These are phyloP conservation scores for Agelastica alni DNA, from an alignment of 2,888 invertebrate genomes.

Conservation along the genomic window DNA sequence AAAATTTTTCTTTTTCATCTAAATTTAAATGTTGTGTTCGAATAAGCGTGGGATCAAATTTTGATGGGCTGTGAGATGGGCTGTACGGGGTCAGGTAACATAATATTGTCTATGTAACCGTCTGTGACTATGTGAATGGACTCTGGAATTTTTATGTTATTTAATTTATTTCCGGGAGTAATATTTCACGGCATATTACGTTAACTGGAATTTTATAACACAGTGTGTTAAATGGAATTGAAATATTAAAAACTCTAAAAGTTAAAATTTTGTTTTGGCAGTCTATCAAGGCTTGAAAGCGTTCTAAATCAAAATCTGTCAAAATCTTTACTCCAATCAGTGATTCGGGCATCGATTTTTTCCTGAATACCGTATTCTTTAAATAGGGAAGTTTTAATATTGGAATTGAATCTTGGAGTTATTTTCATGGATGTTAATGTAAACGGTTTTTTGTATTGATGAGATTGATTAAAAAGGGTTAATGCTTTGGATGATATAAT, in stretches of 20 bases:
- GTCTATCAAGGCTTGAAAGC: no score
- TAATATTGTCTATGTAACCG: slow-evolving; percentile 4
- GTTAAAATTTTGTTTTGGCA: slow-evolving; percentile 1
- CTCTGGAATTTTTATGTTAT: background rate
- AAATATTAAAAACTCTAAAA: background rate
- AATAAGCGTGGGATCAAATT: slow-evolving; percentile 1
- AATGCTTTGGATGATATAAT: no score
- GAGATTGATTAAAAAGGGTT: no score
- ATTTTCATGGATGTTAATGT: no score
- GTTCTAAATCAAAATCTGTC: no score
- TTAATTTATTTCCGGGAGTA: slow-evolving; percentile 1
- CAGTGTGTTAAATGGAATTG: background rate
- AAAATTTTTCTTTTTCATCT: slow-evolving; percentile 4
- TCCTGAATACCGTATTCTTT: no score
- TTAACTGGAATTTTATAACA: background rate
- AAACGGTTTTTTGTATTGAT: no score
- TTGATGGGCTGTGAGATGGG: background rate
- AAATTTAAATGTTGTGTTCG: background rate
- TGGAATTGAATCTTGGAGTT: no score
- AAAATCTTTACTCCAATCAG: background rate
- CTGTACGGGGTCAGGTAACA: background rate
- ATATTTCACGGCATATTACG: background rate
- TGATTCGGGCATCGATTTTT: background rate
- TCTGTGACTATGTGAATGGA: background rate
- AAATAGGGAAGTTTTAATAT: no score